phyloP scores from a whole-genome alignment of 1,140 invertebrate genomes.

The Drosophila pseudoananassae region DNA sequence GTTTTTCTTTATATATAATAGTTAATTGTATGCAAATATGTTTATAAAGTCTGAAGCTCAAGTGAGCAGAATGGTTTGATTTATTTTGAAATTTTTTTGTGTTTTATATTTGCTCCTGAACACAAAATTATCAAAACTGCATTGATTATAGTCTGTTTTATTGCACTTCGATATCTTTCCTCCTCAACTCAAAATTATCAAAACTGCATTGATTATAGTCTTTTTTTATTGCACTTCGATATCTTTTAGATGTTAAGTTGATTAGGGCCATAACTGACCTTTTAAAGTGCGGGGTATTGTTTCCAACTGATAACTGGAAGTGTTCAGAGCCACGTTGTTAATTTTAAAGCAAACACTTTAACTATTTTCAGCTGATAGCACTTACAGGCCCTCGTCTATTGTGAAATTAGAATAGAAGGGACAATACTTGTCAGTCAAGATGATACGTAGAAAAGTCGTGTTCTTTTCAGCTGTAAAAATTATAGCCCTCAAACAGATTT shows the following conservation, averaged over 20 bases:
- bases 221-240: neutral
- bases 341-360: neutral
- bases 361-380: constrained; percentile 3
- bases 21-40: constrained; percentile 2
- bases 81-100: neutral
- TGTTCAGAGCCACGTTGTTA: neutral
- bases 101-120: no score
- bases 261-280: constrained; percentile 27
- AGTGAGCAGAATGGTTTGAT: neutral
- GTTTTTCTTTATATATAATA: neutral
- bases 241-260: no score
- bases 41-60: neutral
- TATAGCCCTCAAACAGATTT: neutral
- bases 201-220: constrained; percentile 7
- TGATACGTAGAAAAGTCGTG: neutral
- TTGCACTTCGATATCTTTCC: no score
- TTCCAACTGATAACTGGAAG: constrained; percentile 16
- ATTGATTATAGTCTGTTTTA: neutral
- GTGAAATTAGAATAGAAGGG: constrained; percentile 1
- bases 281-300: neutral
- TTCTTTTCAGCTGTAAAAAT: neutral
- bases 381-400: constrained; percentile 14
- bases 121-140: neutral
- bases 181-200: neutral
- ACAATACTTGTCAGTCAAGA: neutral